Evolutionary conservation across 2,113 vertebrate genomes (phyloP).

Genomic region (Petrocephalus zakoni): DNA sequence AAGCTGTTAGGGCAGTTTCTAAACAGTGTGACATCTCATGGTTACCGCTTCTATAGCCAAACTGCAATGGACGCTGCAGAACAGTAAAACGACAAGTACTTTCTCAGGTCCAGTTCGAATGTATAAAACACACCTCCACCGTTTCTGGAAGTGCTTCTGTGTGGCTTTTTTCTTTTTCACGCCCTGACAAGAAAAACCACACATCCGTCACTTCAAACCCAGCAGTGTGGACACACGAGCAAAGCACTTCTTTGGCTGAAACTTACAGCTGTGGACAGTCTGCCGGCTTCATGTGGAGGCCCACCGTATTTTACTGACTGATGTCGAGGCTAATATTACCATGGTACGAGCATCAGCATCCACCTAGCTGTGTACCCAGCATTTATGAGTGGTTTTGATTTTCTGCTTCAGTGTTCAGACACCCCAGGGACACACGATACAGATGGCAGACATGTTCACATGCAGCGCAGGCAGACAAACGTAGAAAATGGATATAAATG

Average conservation of each 20-base stretch:
- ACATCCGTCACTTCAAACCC: neutral
- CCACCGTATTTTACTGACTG: neutral
- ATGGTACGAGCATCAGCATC: neutral
- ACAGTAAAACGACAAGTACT: neutral
- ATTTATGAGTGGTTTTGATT: neutral
- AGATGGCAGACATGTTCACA: neutral
- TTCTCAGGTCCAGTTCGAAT: neutral
- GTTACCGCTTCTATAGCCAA: neutral
- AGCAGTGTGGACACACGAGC: neutral
- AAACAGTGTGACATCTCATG: neutral
- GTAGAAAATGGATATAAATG: neutral
- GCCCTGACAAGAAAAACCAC: neutral
- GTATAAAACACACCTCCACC: neutral
- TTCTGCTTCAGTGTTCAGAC: neutral
- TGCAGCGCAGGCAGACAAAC: neutral
- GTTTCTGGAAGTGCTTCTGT: neutral
- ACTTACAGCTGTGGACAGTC: neutral
- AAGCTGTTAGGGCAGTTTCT: neutral
- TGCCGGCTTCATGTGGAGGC: neutral
- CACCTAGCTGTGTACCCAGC: neutral
- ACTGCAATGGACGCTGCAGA: neutral
- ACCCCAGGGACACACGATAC: neutral
- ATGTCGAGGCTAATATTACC: neutral
- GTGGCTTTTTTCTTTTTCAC: neutral
- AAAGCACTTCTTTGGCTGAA: neutral